These are phyloP conservation scores for Polydesmus complanatus DNA, from an alignment of 2,888 invertebrate species.

Conservation along the genomic window DNA sequence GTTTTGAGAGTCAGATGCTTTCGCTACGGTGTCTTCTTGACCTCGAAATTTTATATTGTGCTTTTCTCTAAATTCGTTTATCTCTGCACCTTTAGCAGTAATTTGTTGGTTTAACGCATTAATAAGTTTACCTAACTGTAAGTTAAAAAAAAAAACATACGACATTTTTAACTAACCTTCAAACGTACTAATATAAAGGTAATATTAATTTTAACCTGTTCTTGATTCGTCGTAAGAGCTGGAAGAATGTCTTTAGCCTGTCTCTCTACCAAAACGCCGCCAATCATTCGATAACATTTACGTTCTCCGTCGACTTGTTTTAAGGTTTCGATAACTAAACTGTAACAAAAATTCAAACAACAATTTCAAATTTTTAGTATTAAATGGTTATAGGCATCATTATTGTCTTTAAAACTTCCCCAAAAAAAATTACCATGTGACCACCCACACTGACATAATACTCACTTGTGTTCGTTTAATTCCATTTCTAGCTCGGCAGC, in stretches of 20 bases:
- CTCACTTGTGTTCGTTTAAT: constrained; percentile 87
- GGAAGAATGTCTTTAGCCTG: constrained; percentile 85
- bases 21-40: constrained; percentile 31
- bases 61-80: constrained; percentile 80
- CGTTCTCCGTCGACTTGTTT: constrained; percentile 67
- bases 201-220: constrained; percentile 45
- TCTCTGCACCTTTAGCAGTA: constrained; percentile 69
- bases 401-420: too few relatives aligned
- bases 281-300: constrained; percentile 84
- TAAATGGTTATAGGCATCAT: too few relatives aligned
- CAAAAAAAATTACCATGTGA: not conserved
- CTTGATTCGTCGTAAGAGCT: constrained; percentile 60
- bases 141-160: constrained; percentile 22
- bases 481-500: constrained; percentile 86
- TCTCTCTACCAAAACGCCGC: constrained; percentile 82
- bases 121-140: constrained; percentile 63
- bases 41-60: constrained; percentile 74
- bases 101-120: constrained; percentile 66
- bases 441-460: constrained; percentile 5
- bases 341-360: constrained; percentile 34
- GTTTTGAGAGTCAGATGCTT: constrained; percentile 16
- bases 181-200: too few relatives aligned
- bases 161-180: not conserved
- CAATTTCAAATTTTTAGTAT: too few relatives aligned
- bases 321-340: constrained; percentile 86